Conservation (phyloP, 2,113 vertebrate species). For the Cyanocitta stelleri region DNA sequence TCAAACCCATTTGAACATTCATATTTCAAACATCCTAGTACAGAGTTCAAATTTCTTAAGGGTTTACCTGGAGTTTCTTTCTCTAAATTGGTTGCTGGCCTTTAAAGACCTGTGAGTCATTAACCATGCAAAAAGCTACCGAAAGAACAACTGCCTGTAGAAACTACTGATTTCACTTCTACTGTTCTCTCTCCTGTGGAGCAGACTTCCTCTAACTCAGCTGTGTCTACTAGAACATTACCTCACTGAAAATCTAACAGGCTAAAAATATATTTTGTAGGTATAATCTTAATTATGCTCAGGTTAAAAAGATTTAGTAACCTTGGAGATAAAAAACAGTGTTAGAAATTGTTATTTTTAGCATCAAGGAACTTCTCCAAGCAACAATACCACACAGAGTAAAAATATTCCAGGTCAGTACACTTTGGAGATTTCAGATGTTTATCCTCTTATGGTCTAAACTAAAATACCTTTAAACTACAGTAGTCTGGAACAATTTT, state of each 20-base stretch:
- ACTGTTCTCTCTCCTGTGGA: neutral
- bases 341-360: slow-evolving; percentile 45
- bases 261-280: slow-evolving; percentile 28
- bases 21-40: neutral
- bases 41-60: neutral
- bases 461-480: neutral
- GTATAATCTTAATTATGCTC: slow-evolving; percentile 20
- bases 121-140: neutral
- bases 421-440: slow-evolving; percentile 13
- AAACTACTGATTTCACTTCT: neutral
- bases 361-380: slow-evolving; percentile 44
- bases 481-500: neutral
- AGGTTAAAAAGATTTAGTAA: slow-evolving; percentile 39
- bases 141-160: neutral
- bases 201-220: neutral
- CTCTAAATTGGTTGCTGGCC: neutral
- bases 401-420: slow-evolving; percentile 46
- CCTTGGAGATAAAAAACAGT: slow-evolving; percentile 51
- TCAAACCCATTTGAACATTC: neutral
- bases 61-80: neutral
- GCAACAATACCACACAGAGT: slow-evolving; percentile 47
- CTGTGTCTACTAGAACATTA: neutral
- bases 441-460: slow-evolving; percentile 26
- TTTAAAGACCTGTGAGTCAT: neutral
- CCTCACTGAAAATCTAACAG: neutral